These are phyloP conservation scores for Neuroterus valhalla DNA, from an alignment of 1,140 invertebrate species.

Conservation along the genomic window DNA sequence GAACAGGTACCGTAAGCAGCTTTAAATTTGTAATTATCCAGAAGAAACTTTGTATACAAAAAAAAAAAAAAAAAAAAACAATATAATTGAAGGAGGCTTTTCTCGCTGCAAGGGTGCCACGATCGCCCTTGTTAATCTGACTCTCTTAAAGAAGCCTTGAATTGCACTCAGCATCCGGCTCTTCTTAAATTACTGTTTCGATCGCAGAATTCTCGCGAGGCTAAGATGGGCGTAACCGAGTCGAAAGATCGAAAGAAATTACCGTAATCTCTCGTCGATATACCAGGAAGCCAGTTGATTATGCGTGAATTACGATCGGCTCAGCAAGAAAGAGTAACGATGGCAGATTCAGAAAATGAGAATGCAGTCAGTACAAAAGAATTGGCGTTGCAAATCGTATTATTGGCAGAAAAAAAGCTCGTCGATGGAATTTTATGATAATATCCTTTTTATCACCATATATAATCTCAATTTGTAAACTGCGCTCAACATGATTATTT, in stretches of 20 bases:
- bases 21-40: no score
- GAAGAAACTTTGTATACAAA: no score
- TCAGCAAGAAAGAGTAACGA: not conserved
- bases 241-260: slow-evolving; percentile 27
- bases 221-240: slow-evolving; percentile 14
- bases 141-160: not conserved
- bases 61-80: no score
- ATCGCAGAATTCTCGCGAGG: slow-evolving; percentile 20
- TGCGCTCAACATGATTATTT: no score
- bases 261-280: slow-evolving; percentile 17
- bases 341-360: not conserved
- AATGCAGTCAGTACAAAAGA: not conserved
- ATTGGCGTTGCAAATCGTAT: no score
- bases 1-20: no score
- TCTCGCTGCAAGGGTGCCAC: not conserved
- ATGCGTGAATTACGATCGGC: slow-evolving; percentile 21
- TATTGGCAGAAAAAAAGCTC: no score
- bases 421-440: no score
- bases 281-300: slow-evolving; percentile 18
- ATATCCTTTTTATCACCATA: no score
- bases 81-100: no score
- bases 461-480: no score
- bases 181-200: slow-evolving; percentile 24
- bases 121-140: slow-evolving; percentile 11
- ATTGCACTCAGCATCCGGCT: slow-evolving; percentile 17